phyloP scores from a whole-genome alignment of 2,797 vertebrate species.

The Sebastolobus alascanus region DNA sequence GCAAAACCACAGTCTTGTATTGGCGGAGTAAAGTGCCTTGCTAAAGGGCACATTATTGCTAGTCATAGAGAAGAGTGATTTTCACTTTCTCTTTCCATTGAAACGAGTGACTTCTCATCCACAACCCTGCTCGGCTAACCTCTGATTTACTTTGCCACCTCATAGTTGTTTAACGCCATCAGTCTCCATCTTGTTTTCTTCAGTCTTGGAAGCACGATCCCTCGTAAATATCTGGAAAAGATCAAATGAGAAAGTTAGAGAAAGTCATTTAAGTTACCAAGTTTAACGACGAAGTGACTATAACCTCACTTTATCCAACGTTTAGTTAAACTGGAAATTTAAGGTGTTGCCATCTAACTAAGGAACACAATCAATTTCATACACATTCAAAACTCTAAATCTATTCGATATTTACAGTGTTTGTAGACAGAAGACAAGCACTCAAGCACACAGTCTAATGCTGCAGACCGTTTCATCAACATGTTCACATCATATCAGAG shows the following conservation, averaged over 20 bases:
- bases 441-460: background rate
- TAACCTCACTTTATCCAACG: background rate
- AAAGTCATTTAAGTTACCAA: background rate
- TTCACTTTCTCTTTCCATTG: background rate
- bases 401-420: background rate
- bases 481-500: slow-evolving; percentile 51
- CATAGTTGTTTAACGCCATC: background rate
- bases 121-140: background rate
- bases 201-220: background rate
- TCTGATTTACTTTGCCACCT: background rate
- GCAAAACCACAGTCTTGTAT: background rate
- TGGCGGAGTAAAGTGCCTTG: background rate
- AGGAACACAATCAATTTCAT: background rate
- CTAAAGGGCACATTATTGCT: background rate
- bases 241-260: slow-evolving; percentile 13
- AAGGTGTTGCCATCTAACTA: background rate
- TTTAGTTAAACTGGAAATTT: background rate
- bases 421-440: slow-evolving; percentile 7
- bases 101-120: background rate
- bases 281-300: background rate
- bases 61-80: background rate
- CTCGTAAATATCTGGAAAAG: slow-evolving; percentile 59
- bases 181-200: slow-evolving; percentile 21
- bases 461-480: background rate
- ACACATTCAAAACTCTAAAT: background rate